These are phyloP conservation scores for Druon quercuslanigerum DNA, from an alignment of 1,140 invertebrate genomes.

Conservation along the genomic window DNA sequence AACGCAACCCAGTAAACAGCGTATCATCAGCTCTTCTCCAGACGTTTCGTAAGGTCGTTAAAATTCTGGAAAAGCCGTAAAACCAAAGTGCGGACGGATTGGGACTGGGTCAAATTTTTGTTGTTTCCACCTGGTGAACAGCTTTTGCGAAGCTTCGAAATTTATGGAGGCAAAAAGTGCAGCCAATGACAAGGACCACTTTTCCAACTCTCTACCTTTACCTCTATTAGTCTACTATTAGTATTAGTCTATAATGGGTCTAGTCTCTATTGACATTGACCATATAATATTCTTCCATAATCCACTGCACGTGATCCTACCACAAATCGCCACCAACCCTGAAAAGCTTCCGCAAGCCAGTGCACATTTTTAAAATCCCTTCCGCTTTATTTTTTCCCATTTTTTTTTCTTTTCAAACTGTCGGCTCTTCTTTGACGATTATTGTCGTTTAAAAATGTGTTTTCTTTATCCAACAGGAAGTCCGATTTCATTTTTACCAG, in stretches of 20 bases:
- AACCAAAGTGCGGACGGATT: conserved; percentile 45
- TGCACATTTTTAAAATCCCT: conserved; percentile 24
- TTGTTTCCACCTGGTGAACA: conserved; percentile 38
- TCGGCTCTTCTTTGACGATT: conserved; percentile 41
- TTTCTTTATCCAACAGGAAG: conserved; percentile 35
- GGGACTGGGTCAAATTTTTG: conserved; percentile 20
- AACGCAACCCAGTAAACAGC: conserved; percentile 44
- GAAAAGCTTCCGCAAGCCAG: conserved; percentile 10
- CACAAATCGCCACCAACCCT: too few species aligned
- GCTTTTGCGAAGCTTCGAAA: conserved; percentile 26
- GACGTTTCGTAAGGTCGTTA: conserved; percentile 64
- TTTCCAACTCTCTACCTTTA: conserved; percentile 20
- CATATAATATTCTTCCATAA: neutral
- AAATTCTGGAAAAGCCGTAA: conserved; percentile 69
- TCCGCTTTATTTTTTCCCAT: conserved; percentile 41
- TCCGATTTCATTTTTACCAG: neutral
- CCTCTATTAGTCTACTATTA: neutral
- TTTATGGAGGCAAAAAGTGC: conserved; percentile 60
- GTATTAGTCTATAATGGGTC: neutral
- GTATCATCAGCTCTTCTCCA: conserved; percentile 45
- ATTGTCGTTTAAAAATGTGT: conserved; percentile 36
- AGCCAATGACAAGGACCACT: conserved; percentile 47
- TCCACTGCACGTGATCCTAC: conserved; percentile 35
- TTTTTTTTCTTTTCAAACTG: conserved; percentile 34
- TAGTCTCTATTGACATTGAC: neutral